These are phyloP conservation scores for Apamea anceps DNA, from an alignment of 2,888 invertebrate species.

Conservation along the genomic window DNA sequence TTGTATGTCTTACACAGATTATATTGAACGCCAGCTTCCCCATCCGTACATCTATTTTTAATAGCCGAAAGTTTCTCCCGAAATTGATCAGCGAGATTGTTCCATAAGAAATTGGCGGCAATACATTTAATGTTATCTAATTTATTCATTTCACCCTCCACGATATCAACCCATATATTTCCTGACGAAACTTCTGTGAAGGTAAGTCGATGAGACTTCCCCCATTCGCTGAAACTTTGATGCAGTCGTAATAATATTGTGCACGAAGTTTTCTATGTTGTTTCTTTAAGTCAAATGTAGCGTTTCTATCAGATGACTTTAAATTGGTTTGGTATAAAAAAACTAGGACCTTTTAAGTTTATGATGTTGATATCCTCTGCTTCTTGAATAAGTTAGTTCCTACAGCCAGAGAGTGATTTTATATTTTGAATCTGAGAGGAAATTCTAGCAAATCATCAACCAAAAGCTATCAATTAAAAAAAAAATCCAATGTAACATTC, in stretches of 20 bases:
- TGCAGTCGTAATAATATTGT: conserved; percentile 29
- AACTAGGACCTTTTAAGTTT: background rate
- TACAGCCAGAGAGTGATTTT: background rate
- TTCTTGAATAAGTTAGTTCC: background rate
- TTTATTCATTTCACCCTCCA: conserved; percentile 69
- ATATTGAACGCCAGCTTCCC: conserved; percentile 13
- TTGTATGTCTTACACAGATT: conserved; percentile 7
- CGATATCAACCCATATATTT: conserved; percentile 64
- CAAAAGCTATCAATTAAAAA: background rate
- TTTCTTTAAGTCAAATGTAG: conserved; percentile 6
- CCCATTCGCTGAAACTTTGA: conserved; percentile 33
- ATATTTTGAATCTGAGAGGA: background rate
- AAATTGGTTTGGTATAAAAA: background rate
- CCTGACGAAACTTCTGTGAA: conserved; percentile 63
- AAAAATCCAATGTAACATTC: conserved; percentile 21
- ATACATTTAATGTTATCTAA: conserved; percentile 73
- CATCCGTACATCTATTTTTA: conserved; percentile 46
- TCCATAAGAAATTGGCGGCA: conserved; percentile 65
- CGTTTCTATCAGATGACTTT: conserved; percentile 6
- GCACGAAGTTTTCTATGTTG: background rate
- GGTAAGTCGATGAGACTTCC: conserved; percentile 36
- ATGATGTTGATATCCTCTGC: background rate
- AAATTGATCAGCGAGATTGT: conserved; percentile 60
- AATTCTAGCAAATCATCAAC: background rate
- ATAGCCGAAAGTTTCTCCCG: conserved; percentile 44